Percentiles rank a stretch among this genome's conserved stretches.
Conservation (phyloP, 2,888 invertebrate species). For the Sesia apiformis region DNA sequence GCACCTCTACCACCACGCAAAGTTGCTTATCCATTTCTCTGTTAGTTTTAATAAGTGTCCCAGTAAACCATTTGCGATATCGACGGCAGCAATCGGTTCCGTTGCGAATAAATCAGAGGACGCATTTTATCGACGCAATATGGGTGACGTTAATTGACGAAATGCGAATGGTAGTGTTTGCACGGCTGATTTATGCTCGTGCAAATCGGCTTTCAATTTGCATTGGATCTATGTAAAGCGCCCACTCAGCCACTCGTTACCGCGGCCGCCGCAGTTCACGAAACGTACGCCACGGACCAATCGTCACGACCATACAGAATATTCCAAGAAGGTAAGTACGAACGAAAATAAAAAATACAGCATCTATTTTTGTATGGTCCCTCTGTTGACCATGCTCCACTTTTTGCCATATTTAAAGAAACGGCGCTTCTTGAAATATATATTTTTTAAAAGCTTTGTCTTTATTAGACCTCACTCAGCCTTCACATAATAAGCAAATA, state of each 20-base stretch:
- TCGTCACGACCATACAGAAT: slow-evolving; percentile 42
- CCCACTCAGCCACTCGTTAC: slow-evolving; percentile 50
- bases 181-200: slow-evolving; percentile 43
- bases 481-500: too few species aligned
- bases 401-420: too few species aligned
- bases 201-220: slow-evolving; percentile 56
- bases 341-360: too few species aligned
- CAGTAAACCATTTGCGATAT: too few species aligned
- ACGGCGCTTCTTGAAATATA: too few species aligned
- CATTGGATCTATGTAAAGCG: slow-evolving; percentile 59
- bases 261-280: slow-evolving; percentile 27
- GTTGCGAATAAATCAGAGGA: slow-evolving; percentile 24
- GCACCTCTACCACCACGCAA: too few species aligned
- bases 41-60: too few species aligned
- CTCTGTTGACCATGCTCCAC: too few species aligned
- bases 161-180: slow-evolving; percentile 32
- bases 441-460: too few species aligned
- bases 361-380: too few species aligned
- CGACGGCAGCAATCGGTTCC: background rate
- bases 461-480: too few species aligned
- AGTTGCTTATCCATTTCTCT: too few species aligned
- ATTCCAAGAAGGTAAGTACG: slow-evolving; percentile 8
- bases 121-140: slow-evolving; percentile 18
- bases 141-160: slow-evolving; percentile 51
- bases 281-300: slow-evolving; percentile 18